Conservation (phyloP, 2,797 vertebrate genomes). For the Danionella dracula region DNA sequence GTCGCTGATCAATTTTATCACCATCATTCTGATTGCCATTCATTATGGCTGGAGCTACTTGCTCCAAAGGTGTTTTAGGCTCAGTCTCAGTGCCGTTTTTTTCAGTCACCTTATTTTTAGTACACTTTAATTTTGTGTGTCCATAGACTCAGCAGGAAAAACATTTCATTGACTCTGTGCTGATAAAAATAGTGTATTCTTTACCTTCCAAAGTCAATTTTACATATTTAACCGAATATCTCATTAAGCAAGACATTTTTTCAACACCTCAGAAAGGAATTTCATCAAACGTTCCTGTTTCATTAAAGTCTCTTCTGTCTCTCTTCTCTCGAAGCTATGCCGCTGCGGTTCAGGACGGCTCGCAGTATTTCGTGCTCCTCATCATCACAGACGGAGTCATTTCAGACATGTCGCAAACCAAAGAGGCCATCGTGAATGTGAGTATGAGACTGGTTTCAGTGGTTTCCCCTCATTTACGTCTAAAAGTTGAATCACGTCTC, state of each 20-base stretch:
- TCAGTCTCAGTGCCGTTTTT: neutral
- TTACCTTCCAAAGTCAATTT: neutral
- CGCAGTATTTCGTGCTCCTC: constrained; percentile 93
- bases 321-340: constrained; percentile 70
- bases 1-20: too few species aligned
- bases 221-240: too few species aligned
- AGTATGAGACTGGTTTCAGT: constrained; percentile 51
- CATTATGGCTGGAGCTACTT: too few species aligned
- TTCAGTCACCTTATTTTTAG: too few species aligned
- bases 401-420: constrained; percentile 96
- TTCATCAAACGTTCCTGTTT: too few species aligned
- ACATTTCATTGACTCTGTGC: neutral
- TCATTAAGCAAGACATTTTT: too few species aligned
- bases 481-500: constrained; percentile 5
- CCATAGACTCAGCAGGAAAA: neutral
- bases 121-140: neutral
- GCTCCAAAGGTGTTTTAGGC: neutral
- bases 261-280: too few species aligned
- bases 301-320: neutral
- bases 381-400: constrained; percentile 97
- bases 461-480: neutral
- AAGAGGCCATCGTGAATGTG: constrained; percentile 96
- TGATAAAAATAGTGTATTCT: too few species aligned
- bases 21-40: too few species aligned
- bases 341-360: constrained; percentile 84